phyloP scores from a whole-genome alignment of 2,888 invertebrate genomes.

The Pedicia rivosa region DNA sequence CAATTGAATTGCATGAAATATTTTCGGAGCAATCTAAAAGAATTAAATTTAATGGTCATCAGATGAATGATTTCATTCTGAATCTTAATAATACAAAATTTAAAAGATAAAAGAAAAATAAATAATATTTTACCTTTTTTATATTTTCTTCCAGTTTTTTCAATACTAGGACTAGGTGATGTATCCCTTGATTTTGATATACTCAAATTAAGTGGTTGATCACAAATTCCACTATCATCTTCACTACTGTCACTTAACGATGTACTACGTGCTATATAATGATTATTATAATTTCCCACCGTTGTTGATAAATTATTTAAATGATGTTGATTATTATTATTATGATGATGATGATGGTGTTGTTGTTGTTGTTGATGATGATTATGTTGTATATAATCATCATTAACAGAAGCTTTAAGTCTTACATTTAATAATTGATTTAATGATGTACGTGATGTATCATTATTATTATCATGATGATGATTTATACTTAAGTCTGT shows the following conservation, averaged over 20 bases:
- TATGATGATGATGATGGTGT: background rate
- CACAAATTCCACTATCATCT: slow-evolving; percentile 28
- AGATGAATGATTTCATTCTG: no score
- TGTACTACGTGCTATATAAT: slow-evolving; percentile 10
- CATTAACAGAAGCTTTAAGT: background rate
- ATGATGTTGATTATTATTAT: background rate
- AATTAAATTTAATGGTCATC: no score
- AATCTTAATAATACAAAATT: no score
- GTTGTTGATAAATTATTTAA: background rate
- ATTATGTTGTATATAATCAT: slow-evolving; percentile 2
- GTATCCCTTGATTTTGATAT: slow-evolving; percentile 36
- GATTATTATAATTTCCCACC: slow-evolving; percentile 11
- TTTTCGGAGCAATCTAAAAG: no score
- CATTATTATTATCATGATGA: background rate
- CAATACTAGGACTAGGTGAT: slow-evolving; percentile 23
- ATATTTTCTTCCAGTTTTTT: slow-evolving; percentile 15
- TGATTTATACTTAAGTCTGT: no score
- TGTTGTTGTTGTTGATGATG: slow-evolving; percentile 4
- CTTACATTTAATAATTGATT: background rate
- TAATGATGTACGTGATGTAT: background rate
- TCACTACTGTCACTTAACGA: slow-evolving; percentile 32
- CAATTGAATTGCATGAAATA: no score
- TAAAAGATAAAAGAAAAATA: no score
- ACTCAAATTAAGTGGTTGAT: slow-evolving; percentile 42
- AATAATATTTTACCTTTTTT: slow-evolving; percentile 18